Evolutionary conservation across 2,888 invertebrate species (phyloP), one percentile per base, ranked within the genome.

Genomic region (Mesodorylaimus sp.): DNA sequence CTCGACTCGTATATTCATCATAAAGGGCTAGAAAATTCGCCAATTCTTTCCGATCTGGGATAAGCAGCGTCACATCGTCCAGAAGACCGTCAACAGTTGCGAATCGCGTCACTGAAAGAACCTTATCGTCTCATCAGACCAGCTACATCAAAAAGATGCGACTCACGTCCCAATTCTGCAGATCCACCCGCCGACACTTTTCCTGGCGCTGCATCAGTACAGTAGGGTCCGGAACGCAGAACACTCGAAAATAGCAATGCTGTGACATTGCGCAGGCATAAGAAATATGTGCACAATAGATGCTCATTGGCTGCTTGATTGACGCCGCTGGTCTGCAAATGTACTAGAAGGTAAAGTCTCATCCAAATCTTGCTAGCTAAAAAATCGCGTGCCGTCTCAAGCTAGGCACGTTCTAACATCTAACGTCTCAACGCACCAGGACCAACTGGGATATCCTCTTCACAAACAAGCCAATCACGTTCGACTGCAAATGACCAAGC

Each of bases 401-500:
- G 7, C 7, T 21, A 13, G 7, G 7, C 7, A 41, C 41, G n/a
- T 21, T 41, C 10, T 36, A 36, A 10, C n/a, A n/a, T n/a, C n/a
- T 10, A n/a, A 36, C n/a, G 10, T 7, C 26, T 2, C 42, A 43
- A 37, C 28, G 29, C n/a, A n/a, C n/a, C n/a, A n/a, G n/a, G 13
- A 52, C 16, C 24, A 51, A 2, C 26, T 52, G 52, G n/a, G 29
- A 13, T 23, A 52, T 16, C 42, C 45, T 51, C 24, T 21, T 16
- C 2, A 28, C 36, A 51, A 67, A 55, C 45, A 59, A 58, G 47
- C 64, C 62, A 24, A 65, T 55, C 19, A 69, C 58, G 55, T 59
- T 61, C 39, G 61, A 58, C 45, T 67, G 63, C 24, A 69, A 58
- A 21, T 59, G 59, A 21, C 61, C 63, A 32, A 69, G 56, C 50